Evolutionary conservation across 2,888 invertebrate species (phyloP), one percentile per base, ranked within the genome.

Genomic region (Alloplasta piceator): DNA sequence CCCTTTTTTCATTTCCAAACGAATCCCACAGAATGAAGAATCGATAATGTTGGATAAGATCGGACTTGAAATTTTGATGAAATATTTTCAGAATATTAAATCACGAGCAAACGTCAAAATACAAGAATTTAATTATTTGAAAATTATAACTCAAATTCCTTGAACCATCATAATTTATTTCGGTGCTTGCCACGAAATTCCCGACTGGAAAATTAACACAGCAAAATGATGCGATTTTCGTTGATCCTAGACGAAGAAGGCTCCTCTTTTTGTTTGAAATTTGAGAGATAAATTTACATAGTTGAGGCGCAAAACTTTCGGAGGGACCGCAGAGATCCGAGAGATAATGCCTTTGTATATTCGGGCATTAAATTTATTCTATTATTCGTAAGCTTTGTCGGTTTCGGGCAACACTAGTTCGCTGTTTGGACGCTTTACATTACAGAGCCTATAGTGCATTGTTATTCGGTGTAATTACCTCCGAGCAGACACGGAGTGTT

Each of bases 391-490:
- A 52, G 52, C n/a, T n/a, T 52, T 14, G 52, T 52, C 14, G 12
- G 52, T 61, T 41, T 61, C 16, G 50, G 52, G 14, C 43, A 56
- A 9, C 38, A 6, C 9, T 16, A 41, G 68, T 64, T 64, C 6
- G 55, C 16, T 66, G 63, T 70, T 77, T 67, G 39, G 36, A 10
- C 43, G 12, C 9, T 36, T 77, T 68, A 41, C 60, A 50, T 55
- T 60, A 52, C 46, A 43, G 26, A 14, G 14, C 48, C 58, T 52
- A n/a, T 46, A 66, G 60, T 5, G 60, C 78, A 74, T 78, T 81
- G 81, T 81, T 81, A 60, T 73, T 77, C 66, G 64, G 60, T 55
- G 73, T 77, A 81, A 81, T 81, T 81, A 81, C 58, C 55, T 58
- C 38, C 41, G 0, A 38, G 14, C 36, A 58, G 39, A 10, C 56